Evolutionary conservation across 2,113 vertebrate species (phyloP).

Genomic region (Symphodus melops): DNA sequence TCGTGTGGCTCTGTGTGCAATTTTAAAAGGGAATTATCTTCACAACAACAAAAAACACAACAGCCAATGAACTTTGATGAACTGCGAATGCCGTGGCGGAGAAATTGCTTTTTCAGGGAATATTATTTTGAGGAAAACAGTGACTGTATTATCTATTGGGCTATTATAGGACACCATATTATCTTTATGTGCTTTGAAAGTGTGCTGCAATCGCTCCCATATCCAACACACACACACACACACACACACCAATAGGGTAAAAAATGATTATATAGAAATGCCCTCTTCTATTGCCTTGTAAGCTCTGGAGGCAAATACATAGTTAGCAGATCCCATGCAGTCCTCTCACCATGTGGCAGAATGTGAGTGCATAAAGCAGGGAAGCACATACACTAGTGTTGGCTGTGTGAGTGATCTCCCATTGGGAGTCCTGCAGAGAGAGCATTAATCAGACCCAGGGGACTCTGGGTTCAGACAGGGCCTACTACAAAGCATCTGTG

Average conservation of each 20-base stretch:
- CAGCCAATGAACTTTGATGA: constrained; percentile 28
- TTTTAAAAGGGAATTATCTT: constrained; percentile 1
- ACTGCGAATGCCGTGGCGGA: constrained; percentile 7
- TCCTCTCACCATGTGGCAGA: constrained; percentile 38
- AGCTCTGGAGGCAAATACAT: constrained; percentile 36
- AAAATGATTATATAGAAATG: constrained; percentile 20
- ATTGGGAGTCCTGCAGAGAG: constrained; percentile 62
- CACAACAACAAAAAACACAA: not conserved
- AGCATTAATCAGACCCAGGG: constrained; percentile 73
- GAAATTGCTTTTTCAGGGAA: constrained; percentile 37
- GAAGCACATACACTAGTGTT: constrained; percentile 21
- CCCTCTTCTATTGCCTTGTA: constrained; percentile 29
- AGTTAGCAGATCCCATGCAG: constrained; percentile 46
- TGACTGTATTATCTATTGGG: constrained; percentile 16
- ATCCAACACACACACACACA: not conserved
- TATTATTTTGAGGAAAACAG: not conserved
- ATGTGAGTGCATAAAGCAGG: constrained; percentile 16
- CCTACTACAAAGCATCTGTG: constrained; percentile 19
- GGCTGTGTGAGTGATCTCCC: constrained; percentile 56
- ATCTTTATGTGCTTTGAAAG: constrained; percentile 21
- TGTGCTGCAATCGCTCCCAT: constrained; percentile 17
- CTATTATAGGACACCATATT: constrained; percentile 16
- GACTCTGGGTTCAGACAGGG: constrained; percentile 45
- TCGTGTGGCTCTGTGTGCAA: not conserved
- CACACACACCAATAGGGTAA: constrained; percentile 33